These are phyloP conservation scores for Channa maculata DNA, from an alignment of 2,113 vertebrate species.

Conservation along the genomic window DNA sequence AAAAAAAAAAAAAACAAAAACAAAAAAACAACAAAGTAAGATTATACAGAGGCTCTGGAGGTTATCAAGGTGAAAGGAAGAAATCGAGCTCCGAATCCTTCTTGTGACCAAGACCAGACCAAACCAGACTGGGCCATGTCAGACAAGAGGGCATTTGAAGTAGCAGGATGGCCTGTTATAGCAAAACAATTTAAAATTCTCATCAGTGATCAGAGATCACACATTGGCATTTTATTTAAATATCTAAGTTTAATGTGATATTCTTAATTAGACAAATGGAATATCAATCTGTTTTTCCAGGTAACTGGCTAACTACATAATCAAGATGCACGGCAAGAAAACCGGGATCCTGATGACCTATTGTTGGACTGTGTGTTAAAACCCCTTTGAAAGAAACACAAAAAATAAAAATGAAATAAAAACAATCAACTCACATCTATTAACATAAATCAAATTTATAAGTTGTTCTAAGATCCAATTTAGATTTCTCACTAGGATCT, in stretches of 20 bases:
- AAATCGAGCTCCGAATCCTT: constrained; percentile 51
- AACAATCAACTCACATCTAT: constrained; percentile 29
- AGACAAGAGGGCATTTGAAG: not conserved
- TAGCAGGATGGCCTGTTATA: constrained; percentile 9
- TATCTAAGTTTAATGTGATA: too few relatives aligned
- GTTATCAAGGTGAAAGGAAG: constrained; percentile 63
- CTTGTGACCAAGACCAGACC: constrained; percentile 61
- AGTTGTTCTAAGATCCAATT: constrained; percentile 38
- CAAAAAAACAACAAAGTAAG: constrained; percentile 50
- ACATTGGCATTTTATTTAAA: not conserved
- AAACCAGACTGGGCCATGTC: constrained; percentile 17
- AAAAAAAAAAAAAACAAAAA: constrained; percentile 14
- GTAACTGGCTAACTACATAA: constrained; percentile 13
- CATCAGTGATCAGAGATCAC: constrained; percentile 2
- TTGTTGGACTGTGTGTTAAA: constrained; percentile 40
- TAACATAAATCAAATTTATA: constrained; percentile 33
- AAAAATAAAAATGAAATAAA: constrained; percentile 50
- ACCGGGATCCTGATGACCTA: constrained; percentile 11
- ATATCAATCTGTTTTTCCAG: constrained; percentile 1
- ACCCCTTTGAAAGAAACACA: constrained; percentile 17
- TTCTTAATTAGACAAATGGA: too few relatives aligned
- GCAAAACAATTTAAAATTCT: constrained; percentile 24
- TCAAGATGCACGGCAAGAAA: constrained; percentile 11
- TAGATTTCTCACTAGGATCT: constrained; percentile 9
- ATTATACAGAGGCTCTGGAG: constrained; percentile 69